phyloP scores from a whole-genome alignment of 2,888 invertebrate species.

The Nomada ferruginata region DNA sequence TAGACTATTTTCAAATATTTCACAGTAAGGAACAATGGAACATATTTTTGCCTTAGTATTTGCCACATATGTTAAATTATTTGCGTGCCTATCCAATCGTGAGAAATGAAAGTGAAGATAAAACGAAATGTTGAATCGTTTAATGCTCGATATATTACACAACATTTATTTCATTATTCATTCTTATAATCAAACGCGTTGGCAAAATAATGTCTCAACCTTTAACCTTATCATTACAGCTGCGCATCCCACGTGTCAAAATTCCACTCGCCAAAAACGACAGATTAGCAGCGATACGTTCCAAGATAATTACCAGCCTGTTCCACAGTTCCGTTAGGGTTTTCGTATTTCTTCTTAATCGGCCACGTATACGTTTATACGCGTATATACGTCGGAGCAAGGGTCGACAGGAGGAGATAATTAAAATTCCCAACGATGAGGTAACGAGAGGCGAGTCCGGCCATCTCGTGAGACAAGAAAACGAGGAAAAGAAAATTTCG shows the following conservation, averaged over 20 bases:
- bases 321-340: constrained; percentile 22
- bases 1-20: too few relatives aligned
- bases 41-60: too few relatives aligned
- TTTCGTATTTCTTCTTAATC: constrained; percentile 17
- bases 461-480: constrained; percentile 20
- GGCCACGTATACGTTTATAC: neutral
- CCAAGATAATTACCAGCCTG: constrained; percentile 17
- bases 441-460: constrained; percentile 39
- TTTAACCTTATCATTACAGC: neutral
- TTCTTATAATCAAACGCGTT: neutral
- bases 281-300: constrained; percentile 10
- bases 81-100: too few relatives aligned
- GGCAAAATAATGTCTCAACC: neutral
- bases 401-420: constrained; percentile 1
- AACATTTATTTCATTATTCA: neutral
- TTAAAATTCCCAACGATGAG: constrained; percentile 43
- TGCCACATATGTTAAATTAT: too few relatives aligned
- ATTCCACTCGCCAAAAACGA: neutral
- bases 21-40: too few relatives aligned
- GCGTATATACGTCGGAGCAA: neutral
- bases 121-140: too few relatives aligned
- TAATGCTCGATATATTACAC: too few relatives aligned
- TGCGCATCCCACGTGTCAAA: neutral
- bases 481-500: constrained; percentile 19
- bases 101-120: too few relatives aligned